Conservation (phyloP, 2,888 invertebrate species). For the Phrixothrix hirtus region DNA sequence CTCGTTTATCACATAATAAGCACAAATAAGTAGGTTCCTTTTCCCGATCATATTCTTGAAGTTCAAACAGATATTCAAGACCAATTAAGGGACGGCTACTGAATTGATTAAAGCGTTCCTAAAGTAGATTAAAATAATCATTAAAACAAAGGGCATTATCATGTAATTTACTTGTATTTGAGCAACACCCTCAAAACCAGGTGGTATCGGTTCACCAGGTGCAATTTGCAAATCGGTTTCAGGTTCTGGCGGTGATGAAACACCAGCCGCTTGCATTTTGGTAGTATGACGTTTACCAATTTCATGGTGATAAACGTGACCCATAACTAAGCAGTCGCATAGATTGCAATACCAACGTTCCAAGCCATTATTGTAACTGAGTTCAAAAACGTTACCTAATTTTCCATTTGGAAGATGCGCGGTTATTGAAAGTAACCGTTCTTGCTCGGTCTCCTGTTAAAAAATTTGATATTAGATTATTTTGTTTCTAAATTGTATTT, state of each 20-base stretch:
- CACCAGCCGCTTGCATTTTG: slow-evolving; percentile 37
- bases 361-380: slow-evolving; percentile 46
- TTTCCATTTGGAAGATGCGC: slow-evolving; percentile 48
- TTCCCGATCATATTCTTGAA: slow-evolving; percentile 66
- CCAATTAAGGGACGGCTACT: slow-evolving; percentile 65
- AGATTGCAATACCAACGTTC: slow-evolving; percentile 54
- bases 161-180: slow-evolving; percentile 47
- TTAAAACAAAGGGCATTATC: not conserved
- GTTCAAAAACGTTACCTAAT: slow-evolving; percentile 51
- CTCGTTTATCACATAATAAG: slow-evolving; percentile 77
- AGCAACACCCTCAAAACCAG: slow-evolving; percentile 66
- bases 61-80: slow-evolving; percentile 78
- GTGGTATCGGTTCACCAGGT: slow-evolving; percentile 71
- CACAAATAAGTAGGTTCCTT: slow-evolving; percentile 77
- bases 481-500: too few relatives aligned
- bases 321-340: slow-evolving; percentile 54
- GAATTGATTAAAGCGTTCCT: slow-evolving; percentile 60
- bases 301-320: slow-evolving; percentile 53
- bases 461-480: too few relatives aligned
- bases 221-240: slow-evolving; percentile 49
- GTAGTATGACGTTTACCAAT: slow-evolving; percentile 49
- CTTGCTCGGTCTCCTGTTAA: slow-evolving; percentile 49
- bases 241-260: slow-evolving; percentile 1
- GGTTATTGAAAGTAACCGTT: slow-evolving; percentile 48
- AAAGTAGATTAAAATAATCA: too few relatives aligned